phyloP scores from a whole-genome alignment of 2,113 vertebrate species.

The Tinamus guttatus region DNA sequence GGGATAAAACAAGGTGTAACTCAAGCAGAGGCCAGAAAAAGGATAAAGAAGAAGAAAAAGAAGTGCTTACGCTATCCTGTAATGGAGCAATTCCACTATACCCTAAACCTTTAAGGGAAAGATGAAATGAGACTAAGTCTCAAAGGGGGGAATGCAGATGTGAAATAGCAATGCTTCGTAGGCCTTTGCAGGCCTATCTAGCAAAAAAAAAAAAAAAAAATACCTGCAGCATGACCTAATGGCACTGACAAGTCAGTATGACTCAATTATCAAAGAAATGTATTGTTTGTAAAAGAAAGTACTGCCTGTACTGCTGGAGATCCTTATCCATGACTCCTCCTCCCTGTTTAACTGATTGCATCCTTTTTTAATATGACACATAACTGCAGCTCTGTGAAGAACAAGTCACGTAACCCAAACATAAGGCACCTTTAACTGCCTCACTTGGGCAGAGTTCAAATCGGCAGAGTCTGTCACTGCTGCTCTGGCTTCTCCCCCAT shows the following conservation, averaged over 20 bases:
- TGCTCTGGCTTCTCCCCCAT: no score
- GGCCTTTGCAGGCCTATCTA: neutral
- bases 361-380: no score
- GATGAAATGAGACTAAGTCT: neutral
- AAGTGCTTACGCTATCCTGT: neutral
- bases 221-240: neutral
- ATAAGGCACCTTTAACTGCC: no score
- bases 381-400: no score
- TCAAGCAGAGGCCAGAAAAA: neutral
- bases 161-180: neutral
- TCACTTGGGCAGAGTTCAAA: no score
- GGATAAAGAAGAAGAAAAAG: neutral
- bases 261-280: neutral
- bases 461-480: no score
- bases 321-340: no score
- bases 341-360: no score
- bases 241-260: neutral
- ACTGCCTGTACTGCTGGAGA: no score
- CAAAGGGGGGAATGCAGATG: neutral
- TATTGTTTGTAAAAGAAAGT: neutral
- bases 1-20: neutral
- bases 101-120: neutral
- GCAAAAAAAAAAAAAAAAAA: neutral
- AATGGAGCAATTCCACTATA: rapidly evolving
- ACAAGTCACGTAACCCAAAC: no score